Percentiles rank a stretch among this genome's conserved stretches.
Conservation (phyloP, 2,797 vertebrate genomes). For the Etheostoma perlongum region DNA sequence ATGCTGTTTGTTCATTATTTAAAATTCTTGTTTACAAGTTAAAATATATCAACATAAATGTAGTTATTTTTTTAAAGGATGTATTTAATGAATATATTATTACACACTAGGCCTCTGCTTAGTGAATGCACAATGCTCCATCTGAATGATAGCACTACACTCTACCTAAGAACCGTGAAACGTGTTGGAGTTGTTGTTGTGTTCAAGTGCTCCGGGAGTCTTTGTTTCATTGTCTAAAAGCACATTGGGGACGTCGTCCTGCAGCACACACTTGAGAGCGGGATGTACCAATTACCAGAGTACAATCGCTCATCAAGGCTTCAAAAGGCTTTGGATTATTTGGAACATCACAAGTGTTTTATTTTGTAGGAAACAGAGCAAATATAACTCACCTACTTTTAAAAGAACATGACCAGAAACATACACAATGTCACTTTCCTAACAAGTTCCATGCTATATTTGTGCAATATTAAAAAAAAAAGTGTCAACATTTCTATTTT, state of each 20-base stretch:
- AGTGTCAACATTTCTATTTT: too few relatives aligned
- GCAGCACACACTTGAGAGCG: constrained; percentile 6
- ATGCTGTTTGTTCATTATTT: neutral
- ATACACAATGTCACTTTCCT: neutral
- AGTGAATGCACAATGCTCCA: neutral
- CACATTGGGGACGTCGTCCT: neutral
- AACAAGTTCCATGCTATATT: too few relatives aligned
- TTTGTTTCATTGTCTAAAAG: neutral
- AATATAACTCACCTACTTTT: neutral
- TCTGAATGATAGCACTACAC: constrained; percentile 14
- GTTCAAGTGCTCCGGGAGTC: neutral
- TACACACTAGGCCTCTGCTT: constrained; percentile 10
- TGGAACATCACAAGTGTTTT: constrained; percentile 20
- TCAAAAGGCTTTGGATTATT: constrained; percentile 22
- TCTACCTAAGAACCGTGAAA: constrained; percentile 5
- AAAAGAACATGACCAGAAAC: neutral
- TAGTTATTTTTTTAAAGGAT: neutral
- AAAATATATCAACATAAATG: constrained; percentile 2
- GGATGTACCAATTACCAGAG: constrained; percentile 11
- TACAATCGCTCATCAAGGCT: constrained; percentile 15
- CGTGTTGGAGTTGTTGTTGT: neutral
- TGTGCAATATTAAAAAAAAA: too few relatives aligned
- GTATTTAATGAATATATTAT: constrained; percentile 3
- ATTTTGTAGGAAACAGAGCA: constrained; percentile 13
- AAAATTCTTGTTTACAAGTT: neutral